These are phyloP conservation scores for Cichlasoma orientale DNA, from an alignment of 2,797 vertebrate genomes.

Conservation along the genomic window DNA sequence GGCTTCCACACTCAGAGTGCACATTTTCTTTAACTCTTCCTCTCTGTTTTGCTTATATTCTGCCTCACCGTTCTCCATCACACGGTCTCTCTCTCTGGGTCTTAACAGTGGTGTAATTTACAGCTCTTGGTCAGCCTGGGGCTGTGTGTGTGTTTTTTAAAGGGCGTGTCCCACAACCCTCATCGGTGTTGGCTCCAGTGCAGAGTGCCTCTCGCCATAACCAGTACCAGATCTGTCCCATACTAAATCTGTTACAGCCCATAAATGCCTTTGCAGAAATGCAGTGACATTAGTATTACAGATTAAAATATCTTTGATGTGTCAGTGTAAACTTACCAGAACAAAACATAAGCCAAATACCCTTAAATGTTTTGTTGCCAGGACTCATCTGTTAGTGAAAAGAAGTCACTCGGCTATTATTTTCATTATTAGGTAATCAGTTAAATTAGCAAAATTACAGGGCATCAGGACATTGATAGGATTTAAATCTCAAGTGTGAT, in stretches of 20 bases:
- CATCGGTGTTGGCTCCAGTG: conserved; percentile 61
- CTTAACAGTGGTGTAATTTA: conserved; percentile 65
- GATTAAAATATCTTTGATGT: conserved; percentile 10
- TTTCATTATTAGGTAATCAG: background rate
- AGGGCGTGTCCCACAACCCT: conserved; percentile 65
- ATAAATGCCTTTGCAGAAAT: conserved; percentile 35
- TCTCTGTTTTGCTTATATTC: conserved; percentile 44
- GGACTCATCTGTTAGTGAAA: background rate
- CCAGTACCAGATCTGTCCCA: conserved; percentile 64
- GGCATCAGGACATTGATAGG: background rate
- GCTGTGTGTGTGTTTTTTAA: conserved; percentile 42
- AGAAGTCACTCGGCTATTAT: background rate
- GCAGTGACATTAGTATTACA: conserved; percentile 1
- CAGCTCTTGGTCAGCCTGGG: conserved; percentile 59
- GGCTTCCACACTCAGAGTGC: conserved; percentile 31
- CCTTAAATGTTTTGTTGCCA: background rate
- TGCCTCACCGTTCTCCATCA: conserved; percentile 9
- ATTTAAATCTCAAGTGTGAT: background rate
- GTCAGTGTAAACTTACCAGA: background rate
- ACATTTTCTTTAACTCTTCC: conserved; percentile 28
- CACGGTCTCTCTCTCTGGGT: conserved; percentile 27
- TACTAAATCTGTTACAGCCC: conserved; percentile 55
- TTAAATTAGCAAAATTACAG: background rate
- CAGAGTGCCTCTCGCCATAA: conserved; percentile 56
- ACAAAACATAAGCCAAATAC: background rate